Conservation (phyloP, 1,140 invertebrate genomes). For the Pachypeltis micranthus region DNA sequence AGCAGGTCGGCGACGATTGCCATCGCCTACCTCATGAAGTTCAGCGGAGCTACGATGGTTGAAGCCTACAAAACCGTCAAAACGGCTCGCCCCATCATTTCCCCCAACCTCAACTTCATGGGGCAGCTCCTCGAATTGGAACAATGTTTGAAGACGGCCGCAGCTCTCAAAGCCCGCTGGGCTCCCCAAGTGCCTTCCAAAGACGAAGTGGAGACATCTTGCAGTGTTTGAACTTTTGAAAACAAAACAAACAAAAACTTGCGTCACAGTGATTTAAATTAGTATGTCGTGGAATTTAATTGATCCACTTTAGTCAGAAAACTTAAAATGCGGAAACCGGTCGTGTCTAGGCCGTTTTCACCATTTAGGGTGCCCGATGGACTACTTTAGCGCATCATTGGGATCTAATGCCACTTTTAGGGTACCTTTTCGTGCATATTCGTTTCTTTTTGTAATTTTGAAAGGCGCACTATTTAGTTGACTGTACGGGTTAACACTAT, state of each 20-base stretch:
- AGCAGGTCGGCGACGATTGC: slow-evolving; percentile 88
- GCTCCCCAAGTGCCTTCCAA: not conserved
- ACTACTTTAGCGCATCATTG: too few species aligned
- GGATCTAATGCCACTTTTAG: too few species aligned
- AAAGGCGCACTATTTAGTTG: too few species aligned
- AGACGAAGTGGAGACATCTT: not conserved
- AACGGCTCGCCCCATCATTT: slow-evolving; percentile 75
- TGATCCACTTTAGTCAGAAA: too few species aligned
- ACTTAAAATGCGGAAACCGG: too few species aligned
- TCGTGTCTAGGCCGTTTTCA: too few species aligned
- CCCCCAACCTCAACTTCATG: slow-evolving; percentile 95
- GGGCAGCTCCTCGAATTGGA: slow-evolving; percentile 84
- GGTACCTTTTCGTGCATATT: too few species aligned
- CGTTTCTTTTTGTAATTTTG: too few species aligned
- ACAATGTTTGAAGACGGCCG: slow-evolving; percentile 45
- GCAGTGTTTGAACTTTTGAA: slow-evolving; percentile 3
- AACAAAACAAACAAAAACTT: not conserved
- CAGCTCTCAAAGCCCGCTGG: slow-evolving; percentile 19
- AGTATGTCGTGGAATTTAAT: too few species aligned
- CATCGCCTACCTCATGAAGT: slow-evolving; percentile 89
- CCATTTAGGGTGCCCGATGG: too few species aligned
- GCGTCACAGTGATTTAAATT: too few species aligned
- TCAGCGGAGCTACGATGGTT: slow-evolving; percentile 70
- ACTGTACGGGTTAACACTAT: too few species aligned
- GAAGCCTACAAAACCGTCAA: slow-evolving; percentile 86